These are phyloP conservation scores for Netelia inedita DNA, from an alignment of 2,888 invertebrate species.

Conservation along the genomic window DNA sequence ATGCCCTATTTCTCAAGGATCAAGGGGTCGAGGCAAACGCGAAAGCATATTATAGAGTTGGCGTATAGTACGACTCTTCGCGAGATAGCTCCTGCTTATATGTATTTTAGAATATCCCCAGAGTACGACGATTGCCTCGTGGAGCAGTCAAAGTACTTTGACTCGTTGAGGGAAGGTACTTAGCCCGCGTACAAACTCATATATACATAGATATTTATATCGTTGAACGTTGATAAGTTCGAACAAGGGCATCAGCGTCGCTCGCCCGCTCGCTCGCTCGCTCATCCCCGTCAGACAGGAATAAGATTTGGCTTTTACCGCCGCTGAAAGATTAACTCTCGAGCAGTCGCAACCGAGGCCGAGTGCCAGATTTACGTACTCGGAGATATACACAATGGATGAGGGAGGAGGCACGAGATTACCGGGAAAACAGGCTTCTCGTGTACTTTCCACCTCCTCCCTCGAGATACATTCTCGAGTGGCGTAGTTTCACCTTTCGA, in stretches of 20 bases:
- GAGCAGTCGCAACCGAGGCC: constrained; percentile 53
- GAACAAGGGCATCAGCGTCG: no score
- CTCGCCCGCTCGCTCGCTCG: background rate
- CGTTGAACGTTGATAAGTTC: background rate
- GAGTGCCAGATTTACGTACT: constrained; percentile 9
- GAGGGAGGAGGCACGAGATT: constrained; percentile 59
- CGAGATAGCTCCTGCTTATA: no score
- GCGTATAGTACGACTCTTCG: no score
- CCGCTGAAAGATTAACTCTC: constrained; percentile 75
- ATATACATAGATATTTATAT: background rate
- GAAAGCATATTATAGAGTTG: no score
- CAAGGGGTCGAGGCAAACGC: no score
- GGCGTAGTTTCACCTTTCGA: constrained; percentile 66
- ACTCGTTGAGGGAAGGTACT: no score
- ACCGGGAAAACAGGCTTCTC: constrained; percentile 66
- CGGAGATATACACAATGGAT: constrained; percentile 20
- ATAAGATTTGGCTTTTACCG: constrained; percentile 76
- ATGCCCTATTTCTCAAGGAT: no score
- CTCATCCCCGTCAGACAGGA: constrained; percentile 52
- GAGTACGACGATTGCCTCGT: no score
- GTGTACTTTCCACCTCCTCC: constrained; percentile 46
- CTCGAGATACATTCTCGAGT: constrained; percentile 60
- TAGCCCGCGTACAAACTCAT: no score
- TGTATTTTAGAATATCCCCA: no score
- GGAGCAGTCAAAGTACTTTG: no score